Evolutionary conservation across 2,113 vertebrate genomes (phyloP), one percentile per base, ranked within the genome.

Genomic region (Neodontobutis hainanensis): DNA sequence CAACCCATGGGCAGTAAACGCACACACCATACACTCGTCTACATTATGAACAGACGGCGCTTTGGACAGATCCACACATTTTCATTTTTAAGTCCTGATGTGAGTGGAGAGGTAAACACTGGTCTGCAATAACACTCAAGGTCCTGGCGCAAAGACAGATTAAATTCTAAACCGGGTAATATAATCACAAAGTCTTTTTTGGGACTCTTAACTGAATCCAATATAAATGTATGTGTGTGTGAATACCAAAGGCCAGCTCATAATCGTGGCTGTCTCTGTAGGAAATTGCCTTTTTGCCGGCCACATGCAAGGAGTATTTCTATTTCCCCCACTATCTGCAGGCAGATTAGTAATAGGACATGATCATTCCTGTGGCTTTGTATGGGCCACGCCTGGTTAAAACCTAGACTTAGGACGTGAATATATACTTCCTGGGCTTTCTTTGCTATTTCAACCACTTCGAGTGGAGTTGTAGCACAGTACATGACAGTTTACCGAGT

Each of bases 211-310:
- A 34, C 38, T 64, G 34, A 36, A 55, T 55, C 34, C 52, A 55
- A 55, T 61, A 46, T 61, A 48, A 44, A 40, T 60, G 60, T 56
- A 51, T 71, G 57, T 42, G 52, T 68, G 62, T 70, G 44, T 59
- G 50, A 63, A 72, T 73, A 86, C 86, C 69, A 84, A 81, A 70
- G 81, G 67, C 36, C 43, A 56, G 68, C 6, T 16, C 52, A 46
- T 50, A 68, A 71, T 61, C n/a, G 40, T 15, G 15, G 12, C 14
- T 32, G 40, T 59, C 52, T 77, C 68, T 72, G 64, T 46, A 47
- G 69, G 77, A 89, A 89, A 87, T 83, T 82, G 77, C 67, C 82
- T 86, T 82, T 90, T 84, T 77, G 83, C 65, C 48, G 77, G 61
- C 67, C 8, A 45, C 71, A 71, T 52, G 55, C 42, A 43, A 47